Base-by-base conservation (phyloP, 1,140 invertebrate genomes). In the Bombus soroeensis region DNA sequence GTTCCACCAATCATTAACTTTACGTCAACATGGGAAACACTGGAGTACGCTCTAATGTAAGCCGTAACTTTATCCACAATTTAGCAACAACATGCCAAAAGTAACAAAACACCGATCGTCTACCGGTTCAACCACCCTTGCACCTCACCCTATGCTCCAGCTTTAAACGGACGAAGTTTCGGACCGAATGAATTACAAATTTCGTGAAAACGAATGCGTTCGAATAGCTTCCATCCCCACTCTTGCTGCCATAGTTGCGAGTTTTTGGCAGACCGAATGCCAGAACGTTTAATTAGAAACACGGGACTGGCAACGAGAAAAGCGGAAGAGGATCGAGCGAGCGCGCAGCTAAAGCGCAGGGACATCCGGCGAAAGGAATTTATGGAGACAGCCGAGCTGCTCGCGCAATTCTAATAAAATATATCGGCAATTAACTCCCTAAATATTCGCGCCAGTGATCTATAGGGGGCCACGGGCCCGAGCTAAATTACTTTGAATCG, bases 351-450 rank as follows among this genome's bases (percentile, higher is more conserved):
- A 92, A 92, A 93, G 93, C 89, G 91, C 93, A 93, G 91, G 91
- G 94, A 94, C 94, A 95, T 90, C 91, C 91, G 88, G 87, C 37
- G 82, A 72, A 92, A 94, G 94, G 92, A 95, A 95, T 95, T 95
- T 94, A 95, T 92, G 94, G 15, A 93, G 91, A 93, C 91, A 91
- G 89, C 90, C 89, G 89, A 91, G 87, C 72, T 89, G 87, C 91
- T 91, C 86, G 82, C 87, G 92, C 89, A 92, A 92, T 94, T 93
- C 89, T 93, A 94, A 94, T 93, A 93, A 95, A 95, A 95, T 95
- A 95, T 95, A 95, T 94, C 93, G 93, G 94, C 94, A 95, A 95
- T 95, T 95, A 95, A 94, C 91, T 93, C 93, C 93, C 94, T 94
- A 93, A 95, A 95, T 95, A 95, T 95, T 95, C 94, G 94, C 94